Evolutionary conservation across 2,888 invertebrate species (phyloP).

Genomic region (Clanis bilineata): DNA sequence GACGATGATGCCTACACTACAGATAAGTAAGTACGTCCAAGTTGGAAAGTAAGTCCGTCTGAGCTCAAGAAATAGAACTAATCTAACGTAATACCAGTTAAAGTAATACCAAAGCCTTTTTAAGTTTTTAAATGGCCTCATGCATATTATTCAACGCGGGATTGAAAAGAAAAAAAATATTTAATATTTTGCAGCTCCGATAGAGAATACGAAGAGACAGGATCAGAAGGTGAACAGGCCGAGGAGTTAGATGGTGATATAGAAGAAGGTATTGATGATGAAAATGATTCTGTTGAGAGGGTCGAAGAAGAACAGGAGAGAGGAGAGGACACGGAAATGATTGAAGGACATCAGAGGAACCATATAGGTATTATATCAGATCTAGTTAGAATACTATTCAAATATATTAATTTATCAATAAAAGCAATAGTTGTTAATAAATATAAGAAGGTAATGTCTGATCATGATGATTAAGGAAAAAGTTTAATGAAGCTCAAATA

Average conservation of each 20-base stretch:
- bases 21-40: conserved; percentile 79
- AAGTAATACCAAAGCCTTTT: no score
- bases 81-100: no score
- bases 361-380: conserved; percentile 62
- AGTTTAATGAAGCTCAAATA: neutral
- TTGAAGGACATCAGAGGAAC: conserved; percentile 69
- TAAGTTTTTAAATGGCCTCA: no score
- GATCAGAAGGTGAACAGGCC: conserved; percentile 87
- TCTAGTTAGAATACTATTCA: no score
- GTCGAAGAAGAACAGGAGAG: conserved; percentile 67
- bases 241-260: conserved; percentile 81
- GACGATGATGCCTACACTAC: conserved; percentile 86
- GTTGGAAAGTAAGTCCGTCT: neutral
- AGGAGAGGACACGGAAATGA: conserved; percentile 61
- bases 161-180: neutral
- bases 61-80: no score
- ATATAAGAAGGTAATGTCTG: neutral
- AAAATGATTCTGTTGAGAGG: conserved; percentile 54
- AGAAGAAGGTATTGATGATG: conserved; percentile 60
- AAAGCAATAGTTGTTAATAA: neutral
- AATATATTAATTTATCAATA: neutral
- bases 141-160: no score
- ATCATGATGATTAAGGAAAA: neutral
- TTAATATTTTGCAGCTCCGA: conserved; percentile 76
- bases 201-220: conserved; percentile 86